A percentile compares a stretch with the other conserved stretches of the same genome.
Evolutionary conservation across 2,888 invertebrate genomes (phyloP).

Genomic region (Charanyca ferruginea): DNA sequence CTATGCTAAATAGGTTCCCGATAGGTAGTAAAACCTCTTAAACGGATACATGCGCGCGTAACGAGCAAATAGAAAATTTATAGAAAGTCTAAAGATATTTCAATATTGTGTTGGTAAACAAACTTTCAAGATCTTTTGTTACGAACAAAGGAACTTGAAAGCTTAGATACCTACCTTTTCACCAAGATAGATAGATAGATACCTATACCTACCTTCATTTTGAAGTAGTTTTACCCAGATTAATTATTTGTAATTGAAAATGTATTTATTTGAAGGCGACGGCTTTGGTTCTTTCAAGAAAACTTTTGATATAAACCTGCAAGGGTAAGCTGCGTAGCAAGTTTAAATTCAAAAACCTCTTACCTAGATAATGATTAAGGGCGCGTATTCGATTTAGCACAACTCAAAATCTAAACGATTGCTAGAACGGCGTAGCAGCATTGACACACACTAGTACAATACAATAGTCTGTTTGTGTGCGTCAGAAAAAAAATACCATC

Average conservation of each 20-base stretch:
- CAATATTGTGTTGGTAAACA: background rate
- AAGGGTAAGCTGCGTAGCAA: too few species aligned
- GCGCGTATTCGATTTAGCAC: too few species aligned
- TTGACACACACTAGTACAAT: too few species aligned
- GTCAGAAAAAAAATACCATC: too few species aligned
- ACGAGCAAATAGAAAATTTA: slow-evolving; percentile 11
- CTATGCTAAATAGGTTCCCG: slow-evolving; percentile 59
- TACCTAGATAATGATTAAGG: too few species aligned
- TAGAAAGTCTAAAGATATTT: slow-evolving; percentile 17
- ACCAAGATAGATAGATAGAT: background rate
- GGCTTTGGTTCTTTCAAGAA: background rate
- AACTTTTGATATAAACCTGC: background rate
- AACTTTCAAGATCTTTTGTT: slow-evolving; percentile 13
- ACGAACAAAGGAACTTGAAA: background rate
- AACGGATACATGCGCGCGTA: slow-evolving; percentile 11
- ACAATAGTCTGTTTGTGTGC: too few species aligned
- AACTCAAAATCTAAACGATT: too few species aligned
- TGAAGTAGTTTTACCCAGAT: background rate
- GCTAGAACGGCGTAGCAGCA: too few species aligned
- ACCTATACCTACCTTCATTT: background rate
- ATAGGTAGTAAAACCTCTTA: slow-evolving; percentile 39
- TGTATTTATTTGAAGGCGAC: background rate
- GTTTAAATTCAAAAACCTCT: too few species aligned
- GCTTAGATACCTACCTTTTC: background rate
- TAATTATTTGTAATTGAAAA: slow-evolving; percentile 10